A percentile compares a stretch with the other conserved stretches of the same genome.
Conservation (phyloP, 2,888 invertebrate genomes). For the Amphipoea lucens region DNA sequence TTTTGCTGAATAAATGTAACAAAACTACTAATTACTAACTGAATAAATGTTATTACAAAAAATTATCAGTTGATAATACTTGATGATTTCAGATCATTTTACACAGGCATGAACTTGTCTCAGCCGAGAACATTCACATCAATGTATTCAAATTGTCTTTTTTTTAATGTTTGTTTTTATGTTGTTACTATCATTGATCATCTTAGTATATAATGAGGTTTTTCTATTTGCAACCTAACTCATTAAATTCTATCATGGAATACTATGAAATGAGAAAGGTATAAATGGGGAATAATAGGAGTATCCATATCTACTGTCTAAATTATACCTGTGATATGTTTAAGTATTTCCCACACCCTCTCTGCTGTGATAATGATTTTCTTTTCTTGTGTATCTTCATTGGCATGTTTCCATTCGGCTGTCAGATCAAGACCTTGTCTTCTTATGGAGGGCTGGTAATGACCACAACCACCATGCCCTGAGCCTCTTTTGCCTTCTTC, state of each 20-base stretch:
- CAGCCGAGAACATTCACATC: background rate
- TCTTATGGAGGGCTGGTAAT: conserved; percentile 98
- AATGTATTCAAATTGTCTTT: background rate
- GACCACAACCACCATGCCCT: conserved; percentile 98
- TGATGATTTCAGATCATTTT: conserved; percentile 4
- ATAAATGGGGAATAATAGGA: background rate
- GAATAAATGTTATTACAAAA: background rate
- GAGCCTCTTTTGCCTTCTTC: conserved; percentile 91
- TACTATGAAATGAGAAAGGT: background rate
- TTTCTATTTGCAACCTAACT: background rate
- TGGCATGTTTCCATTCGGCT: conserved; percentile 99
- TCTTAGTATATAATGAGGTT: background rate
- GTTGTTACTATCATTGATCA: background rate
- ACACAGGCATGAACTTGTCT: background rate
- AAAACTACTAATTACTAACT: no score
- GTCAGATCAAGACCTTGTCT: conserved; percentile 97
- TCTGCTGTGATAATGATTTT: conserved; percentile 98
- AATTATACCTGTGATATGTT: conserved; percentile 93
- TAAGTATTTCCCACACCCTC: conserved; percentile 98
- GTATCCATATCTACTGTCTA: background rate
- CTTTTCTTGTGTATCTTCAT: conserved; percentile 99
- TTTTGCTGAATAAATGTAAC: no score
- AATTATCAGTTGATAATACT: conserved; percentile 16
- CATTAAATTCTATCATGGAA: background rate
- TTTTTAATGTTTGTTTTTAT: background rate